Percentiles rank a stretch among this genome's conserved stretches.
These are phyloP conservation scores for Cyclopterus lumpus DNA, from an alignment of 2,797 vertebrate species.

Conservation along the genomic window DNA sequence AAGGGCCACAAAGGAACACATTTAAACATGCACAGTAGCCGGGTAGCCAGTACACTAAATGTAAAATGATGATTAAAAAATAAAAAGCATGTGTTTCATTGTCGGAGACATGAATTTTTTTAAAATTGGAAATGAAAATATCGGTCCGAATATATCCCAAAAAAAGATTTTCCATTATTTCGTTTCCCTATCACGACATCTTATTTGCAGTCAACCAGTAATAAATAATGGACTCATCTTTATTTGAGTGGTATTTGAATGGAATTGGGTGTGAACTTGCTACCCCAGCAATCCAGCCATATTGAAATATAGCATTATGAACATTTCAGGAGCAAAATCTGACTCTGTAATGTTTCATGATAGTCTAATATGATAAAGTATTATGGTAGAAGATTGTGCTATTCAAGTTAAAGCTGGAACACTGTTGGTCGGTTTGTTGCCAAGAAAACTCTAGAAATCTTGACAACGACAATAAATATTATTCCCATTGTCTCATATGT, in stretches of 20 bases:
- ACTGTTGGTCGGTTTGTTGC: too few relatives aligned
- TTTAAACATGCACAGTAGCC: too few relatives aligned
- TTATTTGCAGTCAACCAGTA: fast-evolving
- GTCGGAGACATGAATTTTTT: too few relatives aligned
- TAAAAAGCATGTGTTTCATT: too few relatives aligned
- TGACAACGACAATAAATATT: background rate
- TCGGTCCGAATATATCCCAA: background rate
- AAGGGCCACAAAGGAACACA: too few relatives aligned
- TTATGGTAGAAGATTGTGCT: background rate
- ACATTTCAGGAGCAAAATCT: background rate
- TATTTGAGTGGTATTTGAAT: background rate
- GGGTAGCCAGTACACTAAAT: too few relatives aligned
- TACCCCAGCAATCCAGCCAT: background rate
- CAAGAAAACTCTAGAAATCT: background rate
- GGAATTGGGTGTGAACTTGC: background rate
- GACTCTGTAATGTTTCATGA: background rate
- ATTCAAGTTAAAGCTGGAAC: too few relatives aligned
- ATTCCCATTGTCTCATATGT: background rate
- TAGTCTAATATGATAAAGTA: background rate
- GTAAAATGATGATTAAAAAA: too few relatives aligned
- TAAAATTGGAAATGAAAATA: background rate
- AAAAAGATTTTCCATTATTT: background rate
- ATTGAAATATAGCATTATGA: background rate
- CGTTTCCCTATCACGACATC: background rate
- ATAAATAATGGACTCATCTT: too few relatives aligned